A percentile compares a stretch with the other conserved stretches of the same genome.
These are phyloP conservation scores for Gasteruption jaculator DNA, from an alignment of 2,888 invertebrate genomes.

Conservation along the genomic window DNA sequence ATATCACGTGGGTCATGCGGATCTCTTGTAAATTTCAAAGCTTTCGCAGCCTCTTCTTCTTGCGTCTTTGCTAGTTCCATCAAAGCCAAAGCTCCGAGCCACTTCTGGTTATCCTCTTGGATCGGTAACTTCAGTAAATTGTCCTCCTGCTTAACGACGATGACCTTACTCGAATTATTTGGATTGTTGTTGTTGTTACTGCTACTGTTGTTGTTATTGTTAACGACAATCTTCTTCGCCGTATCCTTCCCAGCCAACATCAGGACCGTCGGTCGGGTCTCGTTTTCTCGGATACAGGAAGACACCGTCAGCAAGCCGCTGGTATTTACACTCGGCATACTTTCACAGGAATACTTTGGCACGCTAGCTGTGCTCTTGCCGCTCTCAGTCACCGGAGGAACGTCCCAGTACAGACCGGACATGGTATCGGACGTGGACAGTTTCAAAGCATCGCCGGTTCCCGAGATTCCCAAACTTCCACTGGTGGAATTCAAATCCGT, in stretches of 20 bases:
- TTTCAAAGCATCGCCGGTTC: too few species aligned
- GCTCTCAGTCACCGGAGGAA: too few species aligned
- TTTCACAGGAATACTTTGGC: too few species aligned
- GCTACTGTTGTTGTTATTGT: slow-evolving; percentile 17
- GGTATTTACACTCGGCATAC: too few species aligned
- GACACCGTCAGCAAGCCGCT: too few species aligned
- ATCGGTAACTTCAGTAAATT: slow-evolving; percentile 29
- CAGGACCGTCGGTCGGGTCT: slow-evolving; percentile 56
- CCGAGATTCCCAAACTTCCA: too few species aligned
- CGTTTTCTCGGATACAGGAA: too few species aligned
- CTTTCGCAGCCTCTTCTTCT: slow-evolving; percentile 35
- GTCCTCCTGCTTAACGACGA: slow-evolving; percentile 42
- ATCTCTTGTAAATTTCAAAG: slow-evolving; percentile 29
- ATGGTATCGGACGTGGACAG: too few species aligned
- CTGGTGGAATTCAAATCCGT: too few species aligned
- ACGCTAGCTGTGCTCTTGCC: too few species aligned
- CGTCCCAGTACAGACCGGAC: too few species aligned
- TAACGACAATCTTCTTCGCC: slow-evolving; percentile 13
- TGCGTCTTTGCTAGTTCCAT: slow-evolving; percentile 57
- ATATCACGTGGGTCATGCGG: slow-evolving; percentile 25
- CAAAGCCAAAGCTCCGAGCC: slow-evolving; percentile 61
- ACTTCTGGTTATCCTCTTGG: slow-evolving; percentile 52
- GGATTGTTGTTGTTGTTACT: slow-evolving; percentile 23
- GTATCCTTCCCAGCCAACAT: slow-evolving; percentile 53
- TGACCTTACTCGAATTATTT: slow-evolving; percentile 30